These are phyloP conservation scores for Clostera curtula DNA, from an alignment of 2,888 invertebrate genomes.

Conservation along the genomic window DNA sequence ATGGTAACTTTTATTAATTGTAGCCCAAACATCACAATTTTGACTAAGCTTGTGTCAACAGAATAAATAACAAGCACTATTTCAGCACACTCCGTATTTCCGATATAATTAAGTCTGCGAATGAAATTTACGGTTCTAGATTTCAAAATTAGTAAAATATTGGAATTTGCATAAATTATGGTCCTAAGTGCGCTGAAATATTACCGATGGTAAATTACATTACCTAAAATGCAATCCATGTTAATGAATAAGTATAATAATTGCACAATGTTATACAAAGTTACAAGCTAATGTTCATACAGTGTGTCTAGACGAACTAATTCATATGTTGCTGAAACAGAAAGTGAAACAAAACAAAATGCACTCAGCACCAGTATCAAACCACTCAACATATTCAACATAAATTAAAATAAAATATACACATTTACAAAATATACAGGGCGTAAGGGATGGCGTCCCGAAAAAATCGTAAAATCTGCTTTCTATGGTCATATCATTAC, in stretches of 20 bases:
- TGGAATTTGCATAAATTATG: too few species aligned
- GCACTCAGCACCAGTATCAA: conserved; percentile 53
- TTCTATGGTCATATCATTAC: too few species aligned
- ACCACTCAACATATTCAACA: conserved; percentile 47
- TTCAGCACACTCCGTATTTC: conserved; percentile 17
- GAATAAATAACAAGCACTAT: conserved; percentile 19
- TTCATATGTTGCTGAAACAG: conserved; percentile 14
- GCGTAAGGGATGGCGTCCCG: too few species aligned
- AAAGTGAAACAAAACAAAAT: conserved; percentile 39
- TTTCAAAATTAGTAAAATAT: too few species aligned
- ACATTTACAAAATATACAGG: conserved; percentile 51
- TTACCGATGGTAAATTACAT: conserved; percentile 12
- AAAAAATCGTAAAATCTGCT: too few species aligned
- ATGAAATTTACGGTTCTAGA: too few species aligned
- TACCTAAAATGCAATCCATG: conserved; percentile 11
- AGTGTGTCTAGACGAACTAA: conserved; percentile 15
- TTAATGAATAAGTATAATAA: conserved; percentile 5
- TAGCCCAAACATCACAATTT: conserved; percentile 56
- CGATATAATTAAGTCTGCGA: conserved; percentile 4
- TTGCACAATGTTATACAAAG: conserved; percentile 8
- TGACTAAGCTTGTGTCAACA: conserved; percentile 39
- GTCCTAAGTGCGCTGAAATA: conserved; percentile 12
- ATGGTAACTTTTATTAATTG: conserved; percentile 63
- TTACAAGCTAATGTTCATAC: conserved; percentile 10
- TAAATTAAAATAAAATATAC: conserved; percentile 58